Percentiles rank a stretch among this genome's conserved stretches.
These are phyloP conservation scores for Shargacucullia verbasci DNA, from an alignment of 2,888 invertebrate genomes.

Conservation along the genomic window DNA sequence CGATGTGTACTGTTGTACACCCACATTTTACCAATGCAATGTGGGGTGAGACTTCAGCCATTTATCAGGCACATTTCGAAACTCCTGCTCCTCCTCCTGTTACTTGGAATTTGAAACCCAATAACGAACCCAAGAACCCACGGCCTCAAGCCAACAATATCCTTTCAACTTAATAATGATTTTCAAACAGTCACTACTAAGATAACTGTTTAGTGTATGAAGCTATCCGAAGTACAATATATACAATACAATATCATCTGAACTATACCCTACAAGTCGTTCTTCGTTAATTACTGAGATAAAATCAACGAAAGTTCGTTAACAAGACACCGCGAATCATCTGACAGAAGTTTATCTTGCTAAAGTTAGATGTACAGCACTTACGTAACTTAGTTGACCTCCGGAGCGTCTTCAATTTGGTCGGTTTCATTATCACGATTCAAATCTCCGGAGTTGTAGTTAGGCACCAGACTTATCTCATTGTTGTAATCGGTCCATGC, in stretches of 20 bases:
- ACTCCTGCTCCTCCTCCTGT: no score
- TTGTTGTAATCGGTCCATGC: constrained; percentile 36
- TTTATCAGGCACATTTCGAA: no score
- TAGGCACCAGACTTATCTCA: constrained; percentile 16
- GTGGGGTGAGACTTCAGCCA: no score
- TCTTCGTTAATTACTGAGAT: constrained; percentile 63
- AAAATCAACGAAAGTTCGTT: constrained; percentile 64
- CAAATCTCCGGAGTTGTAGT: constrained; percentile 48
- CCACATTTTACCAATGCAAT: no score
- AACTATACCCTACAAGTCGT: constrained; percentile 31
- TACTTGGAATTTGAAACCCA: no score
- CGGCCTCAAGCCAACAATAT: no score
- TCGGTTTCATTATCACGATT: constrained; percentile 59
- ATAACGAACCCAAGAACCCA: no score
- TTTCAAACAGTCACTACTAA: no score
- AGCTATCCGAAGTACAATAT: constrained; percentile 9
- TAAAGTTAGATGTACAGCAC: constrained; percentile 62
- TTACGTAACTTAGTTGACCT: constrained; percentile 62
- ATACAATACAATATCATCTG: constrained; percentile 25
- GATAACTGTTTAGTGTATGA: constrained; percentile 6
- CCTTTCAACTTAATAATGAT: no score
- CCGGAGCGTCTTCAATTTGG: constrained; percentile 53
- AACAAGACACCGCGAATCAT: constrained; percentile 59
- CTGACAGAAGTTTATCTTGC: constrained; percentile 63
- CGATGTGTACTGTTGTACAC: no score